Percentiles rank a stretch among this genome's conserved stretches.
These are phyloP conservation scores for Lordiphosa fenestrarum DNA, from an alignment of 2,888 invertebrate genomes.

Conservation along the genomic window DNA sequence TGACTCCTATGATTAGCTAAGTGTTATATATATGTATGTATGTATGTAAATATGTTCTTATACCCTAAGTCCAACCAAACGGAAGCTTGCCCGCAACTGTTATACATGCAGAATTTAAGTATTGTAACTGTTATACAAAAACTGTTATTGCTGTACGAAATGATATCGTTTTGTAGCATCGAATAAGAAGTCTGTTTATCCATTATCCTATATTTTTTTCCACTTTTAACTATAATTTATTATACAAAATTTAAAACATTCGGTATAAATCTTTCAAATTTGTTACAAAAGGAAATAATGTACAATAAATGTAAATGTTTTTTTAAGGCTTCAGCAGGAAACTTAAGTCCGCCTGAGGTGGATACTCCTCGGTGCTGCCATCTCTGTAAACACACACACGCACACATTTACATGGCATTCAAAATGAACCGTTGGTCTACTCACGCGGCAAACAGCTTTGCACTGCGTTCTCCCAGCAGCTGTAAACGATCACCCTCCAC, in stretches of 20 bases:
- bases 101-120: no score
- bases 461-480: slow-evolving; percentile 84
- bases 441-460: slow-evolving; percentile 85
- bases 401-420: slow-evolving; percentile 7
- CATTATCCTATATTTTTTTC: slow-evolving; percentile 1
- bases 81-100: no score
- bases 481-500: slow-evolving; percentile 83
- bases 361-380: slow-evolving; percentile 81
- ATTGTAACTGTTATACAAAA: slow-evolving; percentile 3
- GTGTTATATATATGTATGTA: slow-evolving; percentile 1
- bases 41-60: slow-evolving; percentile 1
- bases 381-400: slow-evolving; percentile 81
- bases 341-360: slow-evolving; percentile 83
- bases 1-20: neutral
- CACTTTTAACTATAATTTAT: neutral
- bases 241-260: no score
- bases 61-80: neutral
- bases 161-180: slow-evolving; percentile 20
- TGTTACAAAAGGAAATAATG: slow-evolving; percentile 22
- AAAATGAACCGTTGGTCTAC: slow-evolving; percentile 43
- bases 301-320: slow-evolving; percentile 26
- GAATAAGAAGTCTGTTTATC: slow-evolving; percentile 32
- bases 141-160: neutral
- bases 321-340: slow-evolving; percentile 79
- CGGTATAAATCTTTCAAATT: slow-evolving; percentile 16